Evolutionary conservation across 2,797 vertebrate genomes (phyloP), one percentile per base, ranked within the genome.

Genomic region (Thripadectes ignobilis): DNA sequence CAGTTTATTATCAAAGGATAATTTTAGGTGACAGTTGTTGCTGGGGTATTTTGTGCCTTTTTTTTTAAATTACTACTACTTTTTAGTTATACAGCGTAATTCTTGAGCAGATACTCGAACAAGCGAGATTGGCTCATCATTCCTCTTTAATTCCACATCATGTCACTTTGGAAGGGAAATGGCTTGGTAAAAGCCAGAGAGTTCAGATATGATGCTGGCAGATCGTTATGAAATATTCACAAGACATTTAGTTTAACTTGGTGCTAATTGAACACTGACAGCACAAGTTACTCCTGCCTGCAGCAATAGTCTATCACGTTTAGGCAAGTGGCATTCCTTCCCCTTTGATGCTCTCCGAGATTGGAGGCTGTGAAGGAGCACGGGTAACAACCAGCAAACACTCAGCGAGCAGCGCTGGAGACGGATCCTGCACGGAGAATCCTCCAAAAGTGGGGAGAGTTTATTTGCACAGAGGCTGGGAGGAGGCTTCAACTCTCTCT

Each of bases 171-270:
- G 94, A 96, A 96, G 77, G 96, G 92, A 95, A 96, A 97, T 96
- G 95, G 93, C 82, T 96, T 95, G 94, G 92, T 97, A 96, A 97
- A 96, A 97, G 95, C 95, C 97, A 95, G 92, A 63, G 96, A 97
- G 96, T 97, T 97, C 97, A 97, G 94, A 95, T 94, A 91, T 14
- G 88, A 96, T 73, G 95, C 89, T 93, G 95, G 95, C 96, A 97
- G 97, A 97, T 95, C 94, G 57, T 96, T 97, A 97, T 97, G 96
- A 97, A 97, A 97, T 97, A 97, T 97, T 97, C 96, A 97, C 96
- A 96, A 97, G 96, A 94, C 95, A 96, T 97, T 97, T 96, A 96
- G 95, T 97, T 97, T 97, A 97, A 97, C 93, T 97, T 92, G 73
- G 95, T 96, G 96, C 95, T 97, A 97, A 97, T 95, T 97, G 97